These are phyloP conservation scores for Capitella teleta DNA, from an alignment of 1,140 invertebrate genomes.

Conservation along the genomic window DNA sequence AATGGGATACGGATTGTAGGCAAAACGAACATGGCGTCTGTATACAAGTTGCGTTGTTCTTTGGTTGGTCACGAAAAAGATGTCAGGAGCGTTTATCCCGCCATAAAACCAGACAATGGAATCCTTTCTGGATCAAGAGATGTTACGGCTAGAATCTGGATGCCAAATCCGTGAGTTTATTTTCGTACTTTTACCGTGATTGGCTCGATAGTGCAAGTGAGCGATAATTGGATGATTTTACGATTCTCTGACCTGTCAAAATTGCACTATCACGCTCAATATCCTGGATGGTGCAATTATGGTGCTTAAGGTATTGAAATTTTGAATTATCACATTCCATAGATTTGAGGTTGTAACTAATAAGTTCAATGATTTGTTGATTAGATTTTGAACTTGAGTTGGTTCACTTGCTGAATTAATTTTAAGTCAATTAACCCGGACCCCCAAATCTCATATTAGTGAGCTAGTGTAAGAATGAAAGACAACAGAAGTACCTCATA, in stretches of 20 bases:
- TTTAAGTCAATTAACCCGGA: too few relatives aligned
- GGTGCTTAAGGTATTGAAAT: too few relatives aligned
- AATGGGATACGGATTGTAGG: too few relatives aligned
- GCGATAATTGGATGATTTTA: neutral
- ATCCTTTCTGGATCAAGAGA: slow-evolving; percentile 78
- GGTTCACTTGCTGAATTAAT: too few relatives aligned
- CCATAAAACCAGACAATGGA: slow-evolving; percentile 49
- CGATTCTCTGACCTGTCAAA: neutral
- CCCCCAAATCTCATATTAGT: too few relatives aligned
- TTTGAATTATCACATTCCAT: too few relatives aligned
- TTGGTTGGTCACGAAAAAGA: slow-evolving; percentile 70
- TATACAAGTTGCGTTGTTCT: slow-evolving; percentile 63
- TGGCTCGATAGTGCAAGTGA: neutral
- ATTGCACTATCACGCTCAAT: neutral
- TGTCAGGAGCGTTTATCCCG: slow-evolving; percentile 60
- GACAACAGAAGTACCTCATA: too few relatives aligned
- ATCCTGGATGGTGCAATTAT: neutral
- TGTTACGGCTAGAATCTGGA: slow-evolving; percentile 72
- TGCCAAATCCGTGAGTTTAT: slow-evolving; percentile 56
- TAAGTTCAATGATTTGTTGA: too few relatives aligned
- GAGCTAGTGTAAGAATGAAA: too few relatives aligned
- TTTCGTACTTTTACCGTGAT: neutral
- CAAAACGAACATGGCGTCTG: slow-evolving; percentile 22
- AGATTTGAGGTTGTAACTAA: too few relatives aligned
- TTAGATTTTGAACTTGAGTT: too few relatives aligned